phyloP scores from a whole-genome alignment of 2,113 vertebrate species.

The Maccullochella peelii region DNA sequence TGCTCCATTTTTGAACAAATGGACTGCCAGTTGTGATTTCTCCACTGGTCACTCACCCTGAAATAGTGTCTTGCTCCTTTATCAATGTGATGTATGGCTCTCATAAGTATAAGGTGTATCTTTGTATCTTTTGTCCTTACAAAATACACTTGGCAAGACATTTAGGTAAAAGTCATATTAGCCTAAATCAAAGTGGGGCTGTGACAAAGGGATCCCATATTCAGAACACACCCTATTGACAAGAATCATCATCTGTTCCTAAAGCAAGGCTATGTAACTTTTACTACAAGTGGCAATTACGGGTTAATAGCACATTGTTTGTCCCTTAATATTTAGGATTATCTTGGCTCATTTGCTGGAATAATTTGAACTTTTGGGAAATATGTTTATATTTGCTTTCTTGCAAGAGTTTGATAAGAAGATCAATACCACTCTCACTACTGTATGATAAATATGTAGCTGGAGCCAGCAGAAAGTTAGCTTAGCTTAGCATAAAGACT shows the following conservation, averaged over 20 bases:
- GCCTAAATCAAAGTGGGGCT: conserved; percentile 2
- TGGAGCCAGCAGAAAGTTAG: neutral
- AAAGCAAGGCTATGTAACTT: neutral
- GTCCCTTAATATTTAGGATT: neutral
- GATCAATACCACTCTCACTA: neutral
- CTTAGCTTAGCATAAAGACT: neutral
- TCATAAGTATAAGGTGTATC: neutral
- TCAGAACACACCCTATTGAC: neutral
- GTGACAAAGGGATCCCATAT: neutral
- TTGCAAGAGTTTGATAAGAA: no score
- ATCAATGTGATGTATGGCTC: conserved; percentile 36
- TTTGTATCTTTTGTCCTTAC: conserved; percentile 12
- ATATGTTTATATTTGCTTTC: neutral
- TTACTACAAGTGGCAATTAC: neutral
- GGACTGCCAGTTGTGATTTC: conserved; percentile 63
- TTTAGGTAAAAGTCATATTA: conserved; percentile 8
- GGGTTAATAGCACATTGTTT: neutral
- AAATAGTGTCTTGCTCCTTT: conserved; percentile 41
- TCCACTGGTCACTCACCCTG: conserved; percentile 57
- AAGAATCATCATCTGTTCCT: neutral
- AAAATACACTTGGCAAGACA: neutral
- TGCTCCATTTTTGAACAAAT: conserved; percentile 74
- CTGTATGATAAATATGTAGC: neutral
- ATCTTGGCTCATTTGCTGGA: neutral
- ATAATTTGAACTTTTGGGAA: neutral